These are phyloP conservation scores for Sitobion miscanthi DNA, from an alignment of 1,140 invertebrate species.

Conservation along the genomic window DNA sequence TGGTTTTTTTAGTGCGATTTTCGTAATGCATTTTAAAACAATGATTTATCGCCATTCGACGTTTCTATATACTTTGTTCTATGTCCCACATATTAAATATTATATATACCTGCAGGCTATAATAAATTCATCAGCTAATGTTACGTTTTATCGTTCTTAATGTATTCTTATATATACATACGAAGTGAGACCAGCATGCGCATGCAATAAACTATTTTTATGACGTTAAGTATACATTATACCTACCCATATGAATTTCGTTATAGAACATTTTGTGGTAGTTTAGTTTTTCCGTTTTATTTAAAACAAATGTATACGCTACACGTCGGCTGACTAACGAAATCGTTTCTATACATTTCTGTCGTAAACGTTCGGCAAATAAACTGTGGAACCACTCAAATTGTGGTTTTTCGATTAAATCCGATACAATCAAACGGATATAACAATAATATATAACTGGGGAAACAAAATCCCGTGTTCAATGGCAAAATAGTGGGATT, in stretches of 20 bases:
- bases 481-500: conserved; percentile 9
- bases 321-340: neutral
- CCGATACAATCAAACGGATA: conserved; percentile 16
- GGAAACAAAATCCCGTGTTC: conserved; percentile 10
- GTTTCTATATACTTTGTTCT: neutral
- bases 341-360: neutral
- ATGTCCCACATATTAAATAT: neutral
- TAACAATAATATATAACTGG: neutral
- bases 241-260: neutral
- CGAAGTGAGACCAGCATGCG: neutral
- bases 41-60: conserved; percentile 9
- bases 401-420: conserved; percentile 11
- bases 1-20: neutral
- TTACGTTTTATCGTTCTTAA: conserved; percentile 4
- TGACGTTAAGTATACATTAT: neutral
- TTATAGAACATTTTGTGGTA: neutral
- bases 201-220: conserved; percentile 9
- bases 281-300: neutral
- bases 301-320: neutral
- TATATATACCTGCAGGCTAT: neutral
- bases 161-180: neutral
- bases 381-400: conserved; percentile 9
- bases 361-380: neutral
- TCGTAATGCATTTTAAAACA: conserved; percentile 13
- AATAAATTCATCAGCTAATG: conserved; percentile 34